Evolutionary conservation across 2,113 vertebrate species (phyloP), one percentile per base, ranked within the genome.

Genomic region (Bujurquina vittata): DNA sequence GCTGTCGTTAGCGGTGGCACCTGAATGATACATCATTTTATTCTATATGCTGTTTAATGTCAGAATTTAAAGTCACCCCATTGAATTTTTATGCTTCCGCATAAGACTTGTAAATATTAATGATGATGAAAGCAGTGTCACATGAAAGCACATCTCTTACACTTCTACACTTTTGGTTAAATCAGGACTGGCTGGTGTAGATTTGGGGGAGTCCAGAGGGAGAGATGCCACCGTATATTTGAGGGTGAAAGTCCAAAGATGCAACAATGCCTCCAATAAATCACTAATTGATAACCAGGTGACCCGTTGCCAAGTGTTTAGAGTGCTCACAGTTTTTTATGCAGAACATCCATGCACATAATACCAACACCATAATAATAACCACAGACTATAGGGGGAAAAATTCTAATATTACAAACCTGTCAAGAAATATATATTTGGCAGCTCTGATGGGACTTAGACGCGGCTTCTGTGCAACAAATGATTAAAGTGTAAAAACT

Each of bases 1-100:
- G 5, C 14, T 15, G 10, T 15, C 43, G 63, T 46, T 55, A 20
- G 43, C 69, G 79, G 8, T 52, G 59, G 15, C 29, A 46, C 54
- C 46, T 52, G 4, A 87, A 76, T 43, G 52, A 52, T 37, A 20
- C 10, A 1, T 69, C 23, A 84, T 10, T 63, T 40, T 61, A 67
- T 29, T 29, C 55, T 40, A 40, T 11, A 15, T 67, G n/a, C 2
- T 33, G 26, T 43, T 59, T 59, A 5, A 77, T 56, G n/a, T 31
- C 54, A 59, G n/a, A 8, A 49, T 37, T 49, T 72, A 17, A 10
- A 7, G 26, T 14, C 59, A 75, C 17, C 17, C 75, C 22, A 59
- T 35, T 77, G 52, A 73, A 15, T 55, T 67, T 8, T 52, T 23
- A 5, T 17, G 40, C 40, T 10, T 59, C 40, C 60, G 11, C 11